Evolutionary conservation across 2,797 vertebrate genomes (phyloP), one percentile per base, ranked within the genome.

Genomic region (Oophaga sylvatica): DNA sequence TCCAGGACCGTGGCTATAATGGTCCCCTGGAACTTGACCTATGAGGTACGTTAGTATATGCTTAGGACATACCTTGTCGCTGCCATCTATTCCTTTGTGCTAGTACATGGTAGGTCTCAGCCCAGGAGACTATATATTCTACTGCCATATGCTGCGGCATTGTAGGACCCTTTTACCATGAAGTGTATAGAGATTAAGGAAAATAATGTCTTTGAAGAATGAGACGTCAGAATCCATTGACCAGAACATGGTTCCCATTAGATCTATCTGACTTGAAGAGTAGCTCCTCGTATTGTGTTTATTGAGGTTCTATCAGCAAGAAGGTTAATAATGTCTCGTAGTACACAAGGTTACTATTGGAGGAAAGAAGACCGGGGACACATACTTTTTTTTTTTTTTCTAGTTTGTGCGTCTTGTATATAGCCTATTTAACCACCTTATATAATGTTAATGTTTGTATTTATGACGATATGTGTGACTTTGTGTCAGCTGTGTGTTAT

Each of bases 391-490:
- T 13, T 60, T 15, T 13, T 11, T 45, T 80, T 80, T 80, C 35
- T 80, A 65, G 60, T 15, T 45, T 80, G 31, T 80, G 35, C 22
- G 82, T 84, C 29, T 5, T 89, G 88, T 86, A 86, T 70, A 89
- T 82, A 86, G 68, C 17, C 29, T 89, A 89, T 89, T 89, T 89
- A 89, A 85, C 60, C 88, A 82, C 62, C 71, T 82, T 85, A 68
- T 86, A 75, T 77, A 56, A 77, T 85, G 82, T 88, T 77, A 56
- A 77, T 85, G 82, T 88, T 83, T 89, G 87, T 89, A 89, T 86
- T 89, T 85, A 85, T 86, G 70, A 86, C 60, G 48, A 70, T 81
- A 57, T 82, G 87, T 85, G 77, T 88, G 78, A 80, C 80, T 76
- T 62, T 57, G 62, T 60, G 79, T 79, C 76, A 80, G 26, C 57